A percentile compares a stretch with the other conserved stretches of the same genome.
These are phyloP conservation scores for Palaemon carinicauda DNA, from an alignment of 1,140 invertebrate genomes.

Conservation along the genomic window DNA sequence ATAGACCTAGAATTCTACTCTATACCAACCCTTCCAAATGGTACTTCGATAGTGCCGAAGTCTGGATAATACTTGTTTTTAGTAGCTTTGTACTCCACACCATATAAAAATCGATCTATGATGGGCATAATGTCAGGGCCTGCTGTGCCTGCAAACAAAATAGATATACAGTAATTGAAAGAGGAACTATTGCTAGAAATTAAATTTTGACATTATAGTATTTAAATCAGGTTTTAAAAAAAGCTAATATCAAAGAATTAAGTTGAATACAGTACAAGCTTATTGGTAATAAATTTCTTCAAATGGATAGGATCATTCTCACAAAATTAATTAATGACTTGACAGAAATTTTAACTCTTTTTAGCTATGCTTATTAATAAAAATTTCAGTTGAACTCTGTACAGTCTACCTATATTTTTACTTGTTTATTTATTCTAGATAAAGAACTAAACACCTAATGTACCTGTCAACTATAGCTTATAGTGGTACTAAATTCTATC, in stretches of 20 bases:
- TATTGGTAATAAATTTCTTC: too few relatives aligned
- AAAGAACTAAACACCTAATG: too few relatives aligned
- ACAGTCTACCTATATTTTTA: too few relatives aligned
- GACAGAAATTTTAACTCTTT: too few relatives aligned
- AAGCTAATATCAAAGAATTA: background rate
- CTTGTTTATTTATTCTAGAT: too few relatives aligned
- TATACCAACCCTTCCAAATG: conserved; percentile 34
- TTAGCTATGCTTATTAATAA: too few relatives aligned
- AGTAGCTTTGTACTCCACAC: conserved; percentile 10
- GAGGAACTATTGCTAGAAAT: background rate
- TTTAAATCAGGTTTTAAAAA: background rate
- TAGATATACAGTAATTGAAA: background rate
- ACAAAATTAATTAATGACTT: too few relatives aligned
- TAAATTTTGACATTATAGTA: background rate
- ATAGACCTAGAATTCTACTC: background rate
- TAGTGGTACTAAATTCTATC: too few relatives aligned
- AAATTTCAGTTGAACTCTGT: too few relatives aligned
- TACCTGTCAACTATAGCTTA: too few relatives aligned
- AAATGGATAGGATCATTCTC: too few relatives aligned
- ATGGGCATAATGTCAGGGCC: conserved; percentile 24
- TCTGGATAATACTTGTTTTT: conserved; percentile 34
- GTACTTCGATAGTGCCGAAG: conserved; percentile 30
- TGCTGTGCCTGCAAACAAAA: conserved; percentile 29
- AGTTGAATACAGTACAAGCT: too few relatives aligned
- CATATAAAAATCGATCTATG: conserved; percentile 33